Percentiles rank a stretch among this genome's conserved stretches.
phyloP scores from a whole-genome alignment of 2,888 invertebrate genomes.

The Drosophila merina region DNA sequence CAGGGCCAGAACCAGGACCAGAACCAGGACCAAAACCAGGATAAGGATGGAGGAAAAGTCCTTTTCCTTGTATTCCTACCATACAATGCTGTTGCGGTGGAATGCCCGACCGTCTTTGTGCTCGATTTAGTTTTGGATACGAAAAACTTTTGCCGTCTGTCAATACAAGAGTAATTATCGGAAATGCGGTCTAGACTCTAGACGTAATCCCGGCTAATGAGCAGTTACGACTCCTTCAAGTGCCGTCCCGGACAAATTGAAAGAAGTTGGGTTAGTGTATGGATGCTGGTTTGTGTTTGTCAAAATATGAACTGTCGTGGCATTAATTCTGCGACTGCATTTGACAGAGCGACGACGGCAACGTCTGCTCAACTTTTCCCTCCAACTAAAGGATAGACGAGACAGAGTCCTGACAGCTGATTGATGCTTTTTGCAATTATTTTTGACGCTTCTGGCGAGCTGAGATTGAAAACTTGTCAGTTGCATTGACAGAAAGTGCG shows the following conservation, averaged over 20 bases:
- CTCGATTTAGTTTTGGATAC: constrained; percentile 60
- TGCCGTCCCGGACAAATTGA: constrained; percentile 40
- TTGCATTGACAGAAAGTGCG: constrained; percentile 61
- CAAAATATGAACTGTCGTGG: constrained; percentile 59
- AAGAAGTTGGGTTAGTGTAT: constrained; percentile 11
- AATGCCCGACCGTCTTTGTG: constrained; percentile 59
- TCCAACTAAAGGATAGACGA: constrained; percentile 50
- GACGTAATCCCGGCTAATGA: constrained; percentile 75
- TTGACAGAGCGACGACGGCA: constrained; percentile 39
- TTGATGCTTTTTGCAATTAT: constrained; percentile 80
- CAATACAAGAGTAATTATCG: constrained; percentile 77
- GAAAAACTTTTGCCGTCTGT: constrained; percentile 58
- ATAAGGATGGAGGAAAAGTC: constrained; percentile 6
- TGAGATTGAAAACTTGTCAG: constrained; percentile 77
- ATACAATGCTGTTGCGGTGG: constrained; percentile 46
- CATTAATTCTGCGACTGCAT: constrained; percentile 46
- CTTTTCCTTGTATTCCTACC: constrained; percentile 17
- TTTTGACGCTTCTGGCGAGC: constrained; percentile 67
- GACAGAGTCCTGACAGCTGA: constrained; percentile 67
- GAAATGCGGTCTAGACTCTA: constrained; percentile 78
- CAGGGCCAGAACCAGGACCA: neutral
- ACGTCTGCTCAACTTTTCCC: constrained; percentile 39
- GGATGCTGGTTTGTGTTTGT: constrained; percentile 30
- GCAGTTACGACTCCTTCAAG: constrained; percentile 54
- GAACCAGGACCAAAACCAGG: neutral